phyloP scores from a whole-genome alignment of 2,888 invertebrate genomes.

The Odontocolon sp. region DNA sequence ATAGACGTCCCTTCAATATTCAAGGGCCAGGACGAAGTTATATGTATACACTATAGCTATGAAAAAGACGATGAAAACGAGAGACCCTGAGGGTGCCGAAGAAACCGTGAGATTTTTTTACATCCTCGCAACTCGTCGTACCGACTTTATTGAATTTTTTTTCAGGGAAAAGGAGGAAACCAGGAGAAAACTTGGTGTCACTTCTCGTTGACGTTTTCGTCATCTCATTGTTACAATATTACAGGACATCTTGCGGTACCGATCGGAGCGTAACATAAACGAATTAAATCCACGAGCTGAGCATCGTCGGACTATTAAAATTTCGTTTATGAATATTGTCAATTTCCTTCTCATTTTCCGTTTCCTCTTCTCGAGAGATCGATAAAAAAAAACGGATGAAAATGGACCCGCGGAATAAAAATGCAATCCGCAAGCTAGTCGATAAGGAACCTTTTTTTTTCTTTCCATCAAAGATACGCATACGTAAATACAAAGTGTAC shows the following conservation, averaged over 20 bases:
- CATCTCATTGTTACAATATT: neutral
- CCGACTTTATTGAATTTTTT: conserved; percentile 66
- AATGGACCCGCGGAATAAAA: conserved; percentile 9
- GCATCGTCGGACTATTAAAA: neutral
- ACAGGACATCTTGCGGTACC: neutral
- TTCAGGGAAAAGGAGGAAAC: conserved; percentile 44
- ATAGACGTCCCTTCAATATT: conserved; percentile 75
- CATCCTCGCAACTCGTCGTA: conserved; percentile 39
- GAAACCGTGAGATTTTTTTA: conserved; percentile 44
- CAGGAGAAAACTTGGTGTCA: neutral
- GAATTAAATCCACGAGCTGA: neutral
- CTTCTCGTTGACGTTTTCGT: too few relatives aligned
- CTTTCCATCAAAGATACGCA: neutral
- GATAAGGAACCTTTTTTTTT: conserved; percentile 52
- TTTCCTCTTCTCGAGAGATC: too few relatives aligned
- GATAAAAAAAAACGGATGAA: conserved; percentile 11
- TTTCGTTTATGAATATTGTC: too few relatives aligned
- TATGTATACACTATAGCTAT: neutral
- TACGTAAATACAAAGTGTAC: neutral
- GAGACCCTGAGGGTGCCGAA: conserved; percentile 23
- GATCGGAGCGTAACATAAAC: neutral
- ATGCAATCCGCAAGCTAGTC: conserved; percentile 53
- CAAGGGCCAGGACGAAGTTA: conserved; percentile 29
- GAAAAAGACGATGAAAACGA: conserved; percentile 30
- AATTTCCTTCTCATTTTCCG: too few relatives aligned